These are phyloP conservation scores for Karalla daura DNA, from an alignment of 2,797 vertebrate genomes.

Conservation along the genomic window DNA sequence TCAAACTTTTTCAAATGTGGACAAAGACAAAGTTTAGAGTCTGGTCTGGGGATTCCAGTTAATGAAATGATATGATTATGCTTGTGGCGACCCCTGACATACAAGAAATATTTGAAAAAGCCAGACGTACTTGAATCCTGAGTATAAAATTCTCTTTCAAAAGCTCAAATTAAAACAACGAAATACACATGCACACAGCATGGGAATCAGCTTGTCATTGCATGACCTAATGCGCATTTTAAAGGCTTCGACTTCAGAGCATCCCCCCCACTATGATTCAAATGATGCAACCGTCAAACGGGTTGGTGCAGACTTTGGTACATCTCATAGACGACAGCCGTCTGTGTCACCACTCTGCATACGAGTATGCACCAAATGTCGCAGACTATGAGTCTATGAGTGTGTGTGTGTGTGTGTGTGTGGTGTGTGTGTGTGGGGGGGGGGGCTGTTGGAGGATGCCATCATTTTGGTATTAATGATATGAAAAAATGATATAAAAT, in stretches of 20 bases:
- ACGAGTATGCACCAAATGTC: constrained; percentile 45
- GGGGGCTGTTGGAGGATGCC: constrained; percentile 22
- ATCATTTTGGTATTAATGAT: constrained; percentile 30
- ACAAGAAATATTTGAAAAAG: constrained; percentile 41
- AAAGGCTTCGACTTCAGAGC: constrained; percentile 62
- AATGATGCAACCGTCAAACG: constrained; percentile 71
- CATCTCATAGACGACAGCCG: constrained; percentile 60
- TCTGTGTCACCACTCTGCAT: constrained; percentile 50
- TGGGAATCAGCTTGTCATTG: constrained; percentile 20
- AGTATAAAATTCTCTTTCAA: constrained; percentile 22
- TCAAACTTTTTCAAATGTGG: constrained; percentile 51
- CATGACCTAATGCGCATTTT: constrained; percentile 64
- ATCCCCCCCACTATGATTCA: constrained; percentile 46
- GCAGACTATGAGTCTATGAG: too few relatives aligned
- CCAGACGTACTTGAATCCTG: constrained; percentile 35
- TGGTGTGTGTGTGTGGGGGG: constrained; percentile 16
- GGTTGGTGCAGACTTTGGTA: constrained; percentile 52
- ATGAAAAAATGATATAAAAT: constrained; percentile 52
- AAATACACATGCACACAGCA: constrained; percentile 12
- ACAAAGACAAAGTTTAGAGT: constrained; percentile 52
- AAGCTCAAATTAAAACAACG: constrained; percentile 41
- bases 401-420: too few relatives aligned
- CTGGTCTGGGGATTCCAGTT: constrained; percentile 38
- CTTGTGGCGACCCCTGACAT: constrained; percentile 44
- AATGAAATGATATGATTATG: constrained; percentile 56